These are phyloP conservation scores for Trissolcus brochymenae DNA, from an alignment of 2,888 invertebrate species.

Conservation along the genomic window DNA sequence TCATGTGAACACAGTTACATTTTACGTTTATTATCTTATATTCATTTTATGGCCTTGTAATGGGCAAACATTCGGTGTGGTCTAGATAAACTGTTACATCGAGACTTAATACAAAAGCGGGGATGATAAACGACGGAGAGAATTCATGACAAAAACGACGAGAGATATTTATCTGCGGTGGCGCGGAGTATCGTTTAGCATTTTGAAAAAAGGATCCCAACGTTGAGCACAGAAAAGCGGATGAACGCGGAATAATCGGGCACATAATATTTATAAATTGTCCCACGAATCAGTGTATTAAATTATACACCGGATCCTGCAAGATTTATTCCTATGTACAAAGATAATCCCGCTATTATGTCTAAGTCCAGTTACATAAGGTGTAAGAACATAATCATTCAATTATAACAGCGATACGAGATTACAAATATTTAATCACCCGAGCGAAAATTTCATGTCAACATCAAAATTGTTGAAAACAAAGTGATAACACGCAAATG, in stretches of 20 bases:
- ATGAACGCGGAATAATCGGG: conserved; percentile 17
- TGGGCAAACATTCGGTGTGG: conserved; percentile 25
- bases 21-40: conserved; percentile 33
- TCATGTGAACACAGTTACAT: conserved; percentile 15
- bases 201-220: conserved; percentile 10
- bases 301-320: conserved; percentile 12
- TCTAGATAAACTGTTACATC: neutral
- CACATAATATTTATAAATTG: conserved; percentile 48
- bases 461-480: no score
- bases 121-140: conserved; percentile 34
- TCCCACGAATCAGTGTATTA: conserved; percentile 31
- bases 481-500: no score
- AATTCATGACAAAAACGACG: conserved; percentile 31
- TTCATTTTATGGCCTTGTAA: conserved; percentile 27
- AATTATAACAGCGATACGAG: no score
- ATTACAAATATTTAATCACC: conserved; percentile 1
- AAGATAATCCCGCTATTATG: conserved; percentile 32
- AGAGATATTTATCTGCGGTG: conserved; percentile 22
- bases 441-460: no score
- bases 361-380: conserved; percentile 17
- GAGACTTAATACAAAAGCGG: conserved; percentile 21
- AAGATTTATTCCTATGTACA: conserved; percentile 21
- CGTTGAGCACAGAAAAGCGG: conserved; percentile 13
- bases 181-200: conserved; percentile 20
- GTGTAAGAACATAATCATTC: conserved; percentile 1